These are phyloP conservation scores for Hiodon alosoides DNA, from an alignment of 2,113 vertebrate genomes.

Conservation along the genomic window DNA sequence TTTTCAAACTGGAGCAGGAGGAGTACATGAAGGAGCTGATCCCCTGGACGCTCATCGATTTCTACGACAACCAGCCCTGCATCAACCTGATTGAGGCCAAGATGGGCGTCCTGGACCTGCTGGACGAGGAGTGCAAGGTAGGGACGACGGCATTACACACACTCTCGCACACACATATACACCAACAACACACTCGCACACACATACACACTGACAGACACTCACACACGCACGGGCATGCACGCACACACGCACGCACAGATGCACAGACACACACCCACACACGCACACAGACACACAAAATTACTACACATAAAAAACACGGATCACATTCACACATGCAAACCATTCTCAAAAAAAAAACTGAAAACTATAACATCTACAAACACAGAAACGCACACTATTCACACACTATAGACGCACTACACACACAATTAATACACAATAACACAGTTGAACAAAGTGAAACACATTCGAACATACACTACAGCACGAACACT, in stretches of 20 bases:
- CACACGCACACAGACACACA: not conserved
- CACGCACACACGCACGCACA: not conserved
- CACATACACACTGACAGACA: not conserved
- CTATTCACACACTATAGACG: too few species aligned
- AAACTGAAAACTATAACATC: too few species aligned
- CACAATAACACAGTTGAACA: too few species aligned
- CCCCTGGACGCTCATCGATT: conserved; percentile 97
- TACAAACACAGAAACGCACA: too few species aligned
- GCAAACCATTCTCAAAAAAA: too few species aligned
- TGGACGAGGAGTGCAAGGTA: conserved; percentile 96
- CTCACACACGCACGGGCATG: too few species aligned
- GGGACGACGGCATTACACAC: not conserved
- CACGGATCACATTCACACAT: too few species aligned
- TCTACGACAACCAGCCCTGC: conserved; percentile 98
- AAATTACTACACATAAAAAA: too few species aligned
- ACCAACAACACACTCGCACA: not conserved
- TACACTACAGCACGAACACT: too few species aligned
- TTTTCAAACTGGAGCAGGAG: conserved; percentile 97
- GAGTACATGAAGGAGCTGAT: conserved; percentile 99
- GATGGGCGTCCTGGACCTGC: conserved; percentile 88
- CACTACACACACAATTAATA: too few species aligned
- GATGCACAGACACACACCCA: too few species aligned
- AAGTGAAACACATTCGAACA: too few species aligned
- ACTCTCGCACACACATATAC: not conserved
- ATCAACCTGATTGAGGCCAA: conserved; percentile 98